phyloP scores from a whole-genome alignment of 2,797 vertebrate species.

The Telmatherina bonti region DNA sequence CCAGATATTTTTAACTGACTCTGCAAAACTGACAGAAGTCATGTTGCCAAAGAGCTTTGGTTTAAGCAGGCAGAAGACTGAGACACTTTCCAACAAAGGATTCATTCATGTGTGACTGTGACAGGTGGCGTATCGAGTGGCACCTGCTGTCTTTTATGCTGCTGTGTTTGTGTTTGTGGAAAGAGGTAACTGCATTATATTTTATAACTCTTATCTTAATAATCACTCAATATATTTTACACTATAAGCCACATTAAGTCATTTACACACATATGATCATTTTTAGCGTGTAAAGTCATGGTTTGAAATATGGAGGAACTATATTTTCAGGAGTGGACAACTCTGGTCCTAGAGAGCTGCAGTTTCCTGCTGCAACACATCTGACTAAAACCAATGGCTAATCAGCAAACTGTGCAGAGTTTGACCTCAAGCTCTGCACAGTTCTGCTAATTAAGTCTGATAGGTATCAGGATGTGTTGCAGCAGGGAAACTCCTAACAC shows the following conservation, averaged over 20 bases:
- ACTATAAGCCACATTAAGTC: background rate
- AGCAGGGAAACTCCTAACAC: too few relatives aligned
- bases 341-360: too few relatives aligned
- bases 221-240: too few relatives aligned
- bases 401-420: too few relatives aligned
- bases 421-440: too few relatives aligned
- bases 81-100: background rate
- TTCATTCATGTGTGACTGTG: background rate
- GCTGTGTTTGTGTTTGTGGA: background rate
- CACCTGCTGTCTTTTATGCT: background rate
- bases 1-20: constrained; percentile 68
- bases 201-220: too few relatives aligned
- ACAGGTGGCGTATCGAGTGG: background rate
- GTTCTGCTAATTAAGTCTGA: too few relatives aligned
- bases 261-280: background rate
- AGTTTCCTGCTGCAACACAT: too few relatives aligned
- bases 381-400: too few relatives aligned
- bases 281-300: background rate
- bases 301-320: background rate
- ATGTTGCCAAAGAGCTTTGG: constrained; percentile 2
- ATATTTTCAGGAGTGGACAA: too few relatives aligned
- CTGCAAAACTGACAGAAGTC: constrained; percentile 7
- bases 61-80: constrained; percentile 10
- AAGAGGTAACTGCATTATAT: background rate
- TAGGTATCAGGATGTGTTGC: too few relatives aligned